Evolutionary conservation across 2,797 vertebrate species (phyloP), one percentile per base, ranked within the genome.

Genomic region (Tapera naevia): DNA sequence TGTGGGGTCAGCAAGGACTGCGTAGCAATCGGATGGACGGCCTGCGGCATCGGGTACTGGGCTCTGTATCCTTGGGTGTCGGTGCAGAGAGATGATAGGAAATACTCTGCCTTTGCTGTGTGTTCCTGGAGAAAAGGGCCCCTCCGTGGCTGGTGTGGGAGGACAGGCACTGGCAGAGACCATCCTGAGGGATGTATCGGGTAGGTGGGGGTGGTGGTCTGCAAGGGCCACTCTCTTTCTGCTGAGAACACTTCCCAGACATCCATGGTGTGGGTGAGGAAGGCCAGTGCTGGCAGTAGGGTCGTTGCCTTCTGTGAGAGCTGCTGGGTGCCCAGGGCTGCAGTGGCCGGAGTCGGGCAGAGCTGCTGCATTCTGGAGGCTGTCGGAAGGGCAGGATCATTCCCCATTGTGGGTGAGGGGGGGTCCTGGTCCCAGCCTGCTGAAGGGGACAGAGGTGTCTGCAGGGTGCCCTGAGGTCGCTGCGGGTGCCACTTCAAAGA

Each of bases 171-270:
- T 7, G 17, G 62, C 39, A 41, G 39, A 48, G 32, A 22, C 1
- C 1, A 11, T 35, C 37, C 14, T 3, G n/a, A 28, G 48, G 41
- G 37, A 8, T 2, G 22, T 15, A 3, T 7, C 14, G 33, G 65
- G 10, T 35, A 33, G 22, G 39, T 19, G 0, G 17, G 0, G 17
- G 62, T 6, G 67, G 32, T 8, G 58, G 22, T 41, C 30, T n/a
- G 33, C n/a, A 54, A 48, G 41, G 48, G 7, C 66, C 1, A 2
- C 25, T 23, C 18, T 1, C 66, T 21, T 43, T 8, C 48, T 1
- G 1, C 23, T 1, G 2, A 22, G 66, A 8, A 7, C 8, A 9
- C 8, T 18, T 39, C 27, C 28, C 0, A 7, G 39, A 4, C 37
- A 17, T 16, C 57, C 21, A 17, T 4, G 3, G 2, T 5, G 17